Evolutionary conservation across 2,888 invertebrate species (phyloP).

Genomic region (Catocala nupta): DNA sequence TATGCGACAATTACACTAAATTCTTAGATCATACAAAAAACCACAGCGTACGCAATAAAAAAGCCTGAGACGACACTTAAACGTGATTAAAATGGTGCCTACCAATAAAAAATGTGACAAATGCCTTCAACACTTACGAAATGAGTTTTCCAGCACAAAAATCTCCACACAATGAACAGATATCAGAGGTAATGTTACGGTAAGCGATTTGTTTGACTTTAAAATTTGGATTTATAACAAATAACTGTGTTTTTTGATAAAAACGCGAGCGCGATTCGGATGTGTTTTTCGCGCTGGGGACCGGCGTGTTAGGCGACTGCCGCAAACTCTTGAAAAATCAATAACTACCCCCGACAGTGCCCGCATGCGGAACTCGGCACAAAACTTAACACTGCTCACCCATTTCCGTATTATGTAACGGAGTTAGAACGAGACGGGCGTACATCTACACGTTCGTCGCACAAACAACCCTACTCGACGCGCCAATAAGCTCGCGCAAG

Average conservation of each 20-base stretch:
- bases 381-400: slow-evolving; percentile 79
- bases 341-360: slow-evolving; percentile 76
- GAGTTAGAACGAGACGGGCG: slow-evolving; percentile 68
- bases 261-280: slow-evolving; percentile 78
- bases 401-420: slow-evolving; percentile 84
- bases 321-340: slow-evolving; percentile 85
- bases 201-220: slow-evolving; percentile 33
- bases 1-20: slow-evolving; percentile 23
- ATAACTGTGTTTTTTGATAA: slow-evolving; percentile 65
- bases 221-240: slow-evolving; percentile 61
- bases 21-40: slow-evolving; percentile 32
- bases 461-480: slow-evolving; percentile 67
- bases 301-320: slow-evolving; percentile 83
- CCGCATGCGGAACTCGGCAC: slow-evolving; percentile 83
- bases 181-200: slow-evolving; percentile 44
- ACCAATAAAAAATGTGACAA: slow-evolving; percentile 59
- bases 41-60: slow-evolving; percentile 48
- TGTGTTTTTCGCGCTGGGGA: slow-evolving; percentile 83
- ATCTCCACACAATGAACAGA: slow-evolving; percentile 66
- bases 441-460: slow-evolving; percentile 61
- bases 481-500: slow-evolving; percentile 73
- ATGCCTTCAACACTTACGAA: slow-evolving; percentile 74
- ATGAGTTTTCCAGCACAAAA: slow-evolving; percentile 73
- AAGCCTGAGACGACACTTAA: slow-evolving; percentile 56
- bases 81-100: slow-evolving; percentile 68